Percentiles rank a stretch among this genome's conserved stretches.
These are phyloP conservation scores for Stramonita haemastoma DNA, from an alignment of 2,888 invertebrate genomes.

Conservation along the genomic window DNA sequence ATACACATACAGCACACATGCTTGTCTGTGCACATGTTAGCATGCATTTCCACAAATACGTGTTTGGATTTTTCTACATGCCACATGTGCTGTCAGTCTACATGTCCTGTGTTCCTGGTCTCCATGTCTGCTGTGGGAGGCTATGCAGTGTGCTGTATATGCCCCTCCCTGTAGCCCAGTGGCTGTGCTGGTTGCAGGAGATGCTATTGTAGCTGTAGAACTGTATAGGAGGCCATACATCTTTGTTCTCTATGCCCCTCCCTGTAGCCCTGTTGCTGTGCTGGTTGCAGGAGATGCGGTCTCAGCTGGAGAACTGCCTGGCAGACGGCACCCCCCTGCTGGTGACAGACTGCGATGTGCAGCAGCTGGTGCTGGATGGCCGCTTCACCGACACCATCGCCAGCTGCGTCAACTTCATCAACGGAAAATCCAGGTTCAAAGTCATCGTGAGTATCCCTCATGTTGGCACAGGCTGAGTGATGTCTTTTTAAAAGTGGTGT, in stretches of 20 bases:
- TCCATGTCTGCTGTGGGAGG: too few relatives aligned
- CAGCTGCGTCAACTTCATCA: conserved; percentile 70
- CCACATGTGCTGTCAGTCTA: too few relatives aligned
- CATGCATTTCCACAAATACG: too few relatives aligned
- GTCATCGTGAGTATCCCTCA: conserved; percentile 67
- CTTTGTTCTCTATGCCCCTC: not conserved
- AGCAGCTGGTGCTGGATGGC: conserved; percentile 66
- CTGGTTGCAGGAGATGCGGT: conserved; percentile 72
- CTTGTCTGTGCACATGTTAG: too few relatives aligned
- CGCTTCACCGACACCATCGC: conserved; percentile 71
- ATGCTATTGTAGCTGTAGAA: not conserved
- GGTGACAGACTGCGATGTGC: conserved; percentile 75
- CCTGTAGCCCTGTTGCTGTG: not conserved
- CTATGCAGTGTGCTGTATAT: not conserved
- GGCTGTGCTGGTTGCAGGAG: not conserved
- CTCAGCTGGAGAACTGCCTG: conserved; percentile 76
- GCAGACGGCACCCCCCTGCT: conserved; percentile 75
- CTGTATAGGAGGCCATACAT: too few relatives aligned
- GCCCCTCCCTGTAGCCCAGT: not conserved
- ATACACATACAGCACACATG: not conserved
- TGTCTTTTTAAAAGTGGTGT: not conserved
- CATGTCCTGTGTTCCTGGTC: too few relatives aligned
- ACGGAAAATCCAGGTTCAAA: conserved; percentile 74
- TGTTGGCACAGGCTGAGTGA: too few relatives aligned
- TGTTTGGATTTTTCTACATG: too few relatives aligned